Evolutionary conservation across 2,888 invertebrate species (phyloP).

Genomic region (Linyphia triangularis): DNA sequence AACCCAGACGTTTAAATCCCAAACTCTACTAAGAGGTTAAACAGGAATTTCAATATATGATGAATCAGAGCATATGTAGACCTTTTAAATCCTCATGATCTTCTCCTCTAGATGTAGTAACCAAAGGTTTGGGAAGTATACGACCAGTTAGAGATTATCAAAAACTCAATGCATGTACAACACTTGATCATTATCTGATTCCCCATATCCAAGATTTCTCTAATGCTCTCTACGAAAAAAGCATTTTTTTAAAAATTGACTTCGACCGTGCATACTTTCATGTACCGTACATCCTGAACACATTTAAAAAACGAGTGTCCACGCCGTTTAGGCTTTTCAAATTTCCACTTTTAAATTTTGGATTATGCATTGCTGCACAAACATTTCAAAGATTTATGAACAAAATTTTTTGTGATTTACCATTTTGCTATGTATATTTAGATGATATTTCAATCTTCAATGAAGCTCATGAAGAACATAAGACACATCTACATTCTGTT

Average conservation of each 20-base stretch:
- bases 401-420: conserved; percentile 78
- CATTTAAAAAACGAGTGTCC: conserved; percentile 75
- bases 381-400: conserved; percentile 80
- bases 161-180: background rate
- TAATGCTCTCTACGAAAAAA: background rate
- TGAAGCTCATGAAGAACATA: conserved; percentile 48
- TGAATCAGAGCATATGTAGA: background rate
- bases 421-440: conserved; percentile 77
- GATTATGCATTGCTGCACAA: conserved; percentile 80
- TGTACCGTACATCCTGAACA: conserved; percentile 74
- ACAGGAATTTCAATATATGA: conserved; percentile 21
- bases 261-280: conserved; percentile 75
- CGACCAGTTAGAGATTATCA: background rate
- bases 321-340: conserved; percentile 80
- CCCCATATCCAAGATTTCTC: conserved; percentile 7
- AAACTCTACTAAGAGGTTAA: background rate
- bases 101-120: background rate
- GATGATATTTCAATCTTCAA: conserved; percentile 75
- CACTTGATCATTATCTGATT: background rate
- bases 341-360: conserved; percentile 79
- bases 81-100: background rate
- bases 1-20: background rate
- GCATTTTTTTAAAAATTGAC: background rate
- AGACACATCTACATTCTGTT: conserved; percentile 24
- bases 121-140: background rate